phyloP scores from a whole-genome alignment of 2,797 vertebrate genomes.

The Rhadinocentrus ornatus region DNA sequence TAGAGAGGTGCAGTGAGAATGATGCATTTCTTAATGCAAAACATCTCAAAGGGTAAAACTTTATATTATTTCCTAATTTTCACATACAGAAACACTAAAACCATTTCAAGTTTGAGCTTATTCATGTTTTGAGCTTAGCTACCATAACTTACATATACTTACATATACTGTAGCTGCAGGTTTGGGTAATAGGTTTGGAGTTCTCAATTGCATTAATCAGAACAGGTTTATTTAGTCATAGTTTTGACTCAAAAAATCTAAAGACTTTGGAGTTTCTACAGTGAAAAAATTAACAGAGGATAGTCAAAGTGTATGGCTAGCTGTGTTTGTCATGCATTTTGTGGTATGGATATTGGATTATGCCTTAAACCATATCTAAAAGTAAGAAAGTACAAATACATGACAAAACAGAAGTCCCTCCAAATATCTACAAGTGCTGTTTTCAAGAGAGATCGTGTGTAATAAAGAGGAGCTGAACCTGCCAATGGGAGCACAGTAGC shows the following conservation, averaged over 20 bases:
- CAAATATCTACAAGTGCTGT: too few species aligned
- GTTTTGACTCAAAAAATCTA: not conserved
- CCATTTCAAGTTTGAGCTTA: not conserved
- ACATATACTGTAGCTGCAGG: too few species aligned
- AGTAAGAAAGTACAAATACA: too few species aligned
- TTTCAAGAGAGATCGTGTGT: too few species aligned
- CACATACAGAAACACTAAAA: not conserved
- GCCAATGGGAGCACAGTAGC: too few species aligned
- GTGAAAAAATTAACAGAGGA: too few species aligned
- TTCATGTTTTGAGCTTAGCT: not conserved
- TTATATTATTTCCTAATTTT: not conserved
- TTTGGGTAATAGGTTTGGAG: too few species aligned
- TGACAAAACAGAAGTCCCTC: too few species aligned
- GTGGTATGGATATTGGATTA: too few species aligned
- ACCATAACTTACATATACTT: too few species aligned
- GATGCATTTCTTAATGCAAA: not conserved
- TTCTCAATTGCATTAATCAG: not conserved
- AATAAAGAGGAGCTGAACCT: too few species aligned
- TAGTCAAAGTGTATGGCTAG: too few species aligned
- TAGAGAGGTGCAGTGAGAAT: not conserved
- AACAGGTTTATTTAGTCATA: not conserved
- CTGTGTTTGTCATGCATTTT: not conserved
- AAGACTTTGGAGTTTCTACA: not conserved
- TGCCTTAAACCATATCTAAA: not conserved
- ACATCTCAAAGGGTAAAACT: not conserved